Base-by-base conservation (phyloP, 2,888 invertebrate genomes). In the Chymomyza procnemis region DNA sequence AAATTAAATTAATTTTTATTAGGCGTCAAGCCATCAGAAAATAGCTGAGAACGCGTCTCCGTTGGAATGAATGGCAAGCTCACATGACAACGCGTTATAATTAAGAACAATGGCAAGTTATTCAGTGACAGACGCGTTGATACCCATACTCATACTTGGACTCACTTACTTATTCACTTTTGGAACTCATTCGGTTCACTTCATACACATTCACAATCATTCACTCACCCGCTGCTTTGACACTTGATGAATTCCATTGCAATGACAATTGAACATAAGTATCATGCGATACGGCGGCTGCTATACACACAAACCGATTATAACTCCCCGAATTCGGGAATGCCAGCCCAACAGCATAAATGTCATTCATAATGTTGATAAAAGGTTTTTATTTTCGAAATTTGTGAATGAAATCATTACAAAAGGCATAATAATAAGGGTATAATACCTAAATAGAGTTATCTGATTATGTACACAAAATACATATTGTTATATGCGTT, bases 1-100 rank as follows among this genome's bases (percentile, higher is more conserved):
- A 85, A 88, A 88, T 85, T 81, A 81, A 88, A 85, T 85, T 88
- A 85, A 85, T 80, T 85, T 82, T 82, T 82, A 87, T 85, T 88
- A 88, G 80, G 87, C 83, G 83, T 87, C 83, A 83, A 79, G 85
- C 79, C 85, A 85, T 87, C 85, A 82, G 26, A 82, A 74, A 82
- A 82, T 83, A 82, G 87, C 85, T 82, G 75, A 84, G 80, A 66
- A 26, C 6, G 26, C 57, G 16, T n/a, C 50, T 14, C 50, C 1
- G 79, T 73, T 56, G 64, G 66, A 71, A 79, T 80, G 87, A 81
- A 81, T 86, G 85, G 79, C 85, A 81, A 86, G 80, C 80, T 81
- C 87, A 81, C 87, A 81, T 86, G 87, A 81, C 80, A 81, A 86
- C 80, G 87, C 87, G 85, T 86, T 84, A 86, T 86, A 80, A 80